Evolutionary conservation across 64 coral and sea anemone genomes (phyloP), one percentile per base, ranked within the genome.

Genomic region (Montipora cactus): DNA sequence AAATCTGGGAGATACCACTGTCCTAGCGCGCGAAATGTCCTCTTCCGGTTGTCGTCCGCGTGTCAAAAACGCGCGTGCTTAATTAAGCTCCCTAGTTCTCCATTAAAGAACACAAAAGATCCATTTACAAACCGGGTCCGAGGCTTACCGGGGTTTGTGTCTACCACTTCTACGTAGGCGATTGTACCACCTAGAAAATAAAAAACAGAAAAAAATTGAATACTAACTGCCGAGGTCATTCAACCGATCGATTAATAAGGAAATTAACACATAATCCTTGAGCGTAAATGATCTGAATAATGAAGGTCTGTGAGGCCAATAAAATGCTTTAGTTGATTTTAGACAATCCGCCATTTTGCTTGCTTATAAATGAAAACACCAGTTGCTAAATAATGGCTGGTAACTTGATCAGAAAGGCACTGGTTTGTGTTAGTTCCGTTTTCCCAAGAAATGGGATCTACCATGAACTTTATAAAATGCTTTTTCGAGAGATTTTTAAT

Each of bases 81-180:
- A 37, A 37, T 37, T 37, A 37, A 37, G 37, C 37, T 37, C 37
- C 2, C 1, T 37, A 37, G 37, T 37, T 37, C 37, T 37, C 37
- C 11, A 57, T 57, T 8, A 57, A 6, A 11, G 53, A 8, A 57
- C 53, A 57, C 53, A 57, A 57, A 11, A 57, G 6, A 11, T 57
- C 53, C 53, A 8, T 57, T 57, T 57, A 57, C 7, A 57, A 57
- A 8, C 11, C 37, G 37, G 53, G 5, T 11, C 44, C 10, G 28
- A 25, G n/a, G 3, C 15, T 47, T 86, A 86, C 82, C 82, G 46
- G 82, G 82, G 62, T 86, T 86, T 51, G 82, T 86, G 16, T 86
- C 82, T 45, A 86, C 66, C 11, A 69, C 47, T 22, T 86, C 82
- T 22, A 48, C 71, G 46, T 72, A 2, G 66, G 64, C 45, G 22